phyloP scores from a whole-genome alignment of 2,888 invertebrate species.

The Petrophora chlorosata region DNA sequence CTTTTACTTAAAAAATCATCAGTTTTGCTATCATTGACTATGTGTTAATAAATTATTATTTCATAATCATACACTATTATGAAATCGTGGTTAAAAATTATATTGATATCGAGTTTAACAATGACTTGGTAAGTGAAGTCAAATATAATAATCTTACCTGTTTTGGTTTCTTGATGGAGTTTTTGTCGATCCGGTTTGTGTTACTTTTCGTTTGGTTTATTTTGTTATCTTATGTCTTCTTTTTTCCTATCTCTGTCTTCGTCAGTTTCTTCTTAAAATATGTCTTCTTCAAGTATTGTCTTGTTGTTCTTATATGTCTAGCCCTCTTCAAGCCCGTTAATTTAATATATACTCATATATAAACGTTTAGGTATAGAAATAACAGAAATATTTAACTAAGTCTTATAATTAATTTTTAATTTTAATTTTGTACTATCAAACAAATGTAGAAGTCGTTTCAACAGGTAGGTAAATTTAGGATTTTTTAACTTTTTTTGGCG shows the following conservation, averaged over 20 bases:
- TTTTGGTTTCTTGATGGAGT: conserved; percentile 25
- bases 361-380: conserved; percentile 79
- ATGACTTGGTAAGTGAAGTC: not conserved
- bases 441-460: conserved; percentile 79
- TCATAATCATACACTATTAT: not conserved
- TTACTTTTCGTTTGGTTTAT: conserved; percentile 23
- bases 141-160: conserved; percentile 15
- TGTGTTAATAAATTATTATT: no score
- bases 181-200: conserved; percentile 36
- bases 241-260: conserved; percentile 38
- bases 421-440: conserved; percentile 83
- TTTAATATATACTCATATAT: conserved; percentile 74
- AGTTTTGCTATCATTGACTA: no score
- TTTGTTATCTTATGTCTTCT: conserved; percentile 36
- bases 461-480: conserved; percentile 81
- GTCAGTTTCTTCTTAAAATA: conserved; percentile 37
- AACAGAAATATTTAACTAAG: conserved; percentile 79
- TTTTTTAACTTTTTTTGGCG: conserved; percentile 63
- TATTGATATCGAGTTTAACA: not conserved
- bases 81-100: no score
- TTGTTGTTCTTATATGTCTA: conserved; percentile 59
- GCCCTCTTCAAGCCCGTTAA: conserved; percentile 73
- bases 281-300: conserved; percentile 59
- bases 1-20: no score
- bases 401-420: conserved; percentile 81